Percentiles rank a stretch among this genome's conserved stretches.
phyloP scores from a whole-genome alignment of 2,888 invertebrate species.

The Tenthredo livida region DNA sequence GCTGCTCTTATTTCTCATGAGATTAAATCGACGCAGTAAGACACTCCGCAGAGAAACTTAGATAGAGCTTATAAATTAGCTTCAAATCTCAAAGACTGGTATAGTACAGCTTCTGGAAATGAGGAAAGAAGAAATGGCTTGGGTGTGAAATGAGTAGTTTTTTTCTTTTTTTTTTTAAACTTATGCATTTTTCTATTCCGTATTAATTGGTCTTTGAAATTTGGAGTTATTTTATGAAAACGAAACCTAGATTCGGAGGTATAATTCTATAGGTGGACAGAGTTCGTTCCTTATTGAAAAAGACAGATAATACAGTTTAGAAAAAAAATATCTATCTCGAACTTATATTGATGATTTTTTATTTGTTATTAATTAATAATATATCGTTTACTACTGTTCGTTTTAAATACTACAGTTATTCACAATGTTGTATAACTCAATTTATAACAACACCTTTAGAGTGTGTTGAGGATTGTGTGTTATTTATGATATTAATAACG shows the following conservation, averaged over 20 bases:
- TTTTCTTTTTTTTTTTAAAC: background rate
- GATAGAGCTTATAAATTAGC: background rate
- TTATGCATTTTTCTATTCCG: background rate
- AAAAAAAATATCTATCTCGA: background rate
- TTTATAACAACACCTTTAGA: background rate
- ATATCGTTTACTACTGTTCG: background rate
- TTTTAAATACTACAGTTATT: background rate
- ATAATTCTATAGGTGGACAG: background rate
- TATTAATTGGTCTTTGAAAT: background rate
- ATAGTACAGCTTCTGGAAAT: background rate
- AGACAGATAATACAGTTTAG: conserved; percentile 5
- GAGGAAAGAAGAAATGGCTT: background rate
- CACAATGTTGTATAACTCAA: background rate
- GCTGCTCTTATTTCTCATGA: background rate
- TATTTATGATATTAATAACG: background rate
- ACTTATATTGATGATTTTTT: background rate
- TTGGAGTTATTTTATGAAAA: background rate
- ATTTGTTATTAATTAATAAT: background rate
- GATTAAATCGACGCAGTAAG: background rate
- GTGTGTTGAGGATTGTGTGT: conserved; percentile 1
- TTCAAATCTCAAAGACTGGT: background rate
- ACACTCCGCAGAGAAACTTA: background rate
- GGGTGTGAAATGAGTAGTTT: background rate
- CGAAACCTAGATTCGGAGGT: background rate
- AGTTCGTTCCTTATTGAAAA: conserved; percentile 15